These are phyloP conservation scores for Crocuta crocuta DNA, from an alignment of 2,113 vertebrate species.

Conservation along the genomic window DNA sequence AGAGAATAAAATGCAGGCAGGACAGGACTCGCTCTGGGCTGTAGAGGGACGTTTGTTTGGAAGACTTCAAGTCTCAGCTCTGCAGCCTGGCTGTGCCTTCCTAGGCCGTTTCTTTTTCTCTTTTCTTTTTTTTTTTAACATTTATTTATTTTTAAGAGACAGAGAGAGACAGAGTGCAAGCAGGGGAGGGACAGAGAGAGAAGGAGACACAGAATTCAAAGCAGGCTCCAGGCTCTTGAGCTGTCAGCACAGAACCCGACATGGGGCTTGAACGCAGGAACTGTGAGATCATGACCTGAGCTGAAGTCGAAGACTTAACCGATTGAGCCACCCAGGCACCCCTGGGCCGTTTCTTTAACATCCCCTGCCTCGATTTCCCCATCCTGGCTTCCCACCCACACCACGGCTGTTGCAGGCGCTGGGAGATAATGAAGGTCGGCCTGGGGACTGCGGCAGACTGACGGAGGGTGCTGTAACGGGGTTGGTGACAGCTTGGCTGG, in stretches of 20 bases:
- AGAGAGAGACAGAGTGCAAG: too few relatives aligned
- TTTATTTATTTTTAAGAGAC: too few relatives aligned
- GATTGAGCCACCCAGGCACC: too few relatives aligned
- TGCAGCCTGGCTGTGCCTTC: rapidly evolving
- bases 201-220: too few relatives aligned
- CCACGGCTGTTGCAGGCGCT: rapidly evolving
- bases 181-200: too few relatives aligned
- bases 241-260: too few relatives aligned
- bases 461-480: rapidly evolving
- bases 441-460: neutral
- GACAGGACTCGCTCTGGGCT: neutral
- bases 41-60: too few relatives aligned
- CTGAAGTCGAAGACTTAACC: too few relatives aligned
- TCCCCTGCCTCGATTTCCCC: neutral
- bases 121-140: too few relatives aligned
- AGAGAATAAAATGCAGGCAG: neutral
- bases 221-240: too few relatives aligned
- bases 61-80: neutral
- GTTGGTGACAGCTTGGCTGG: neutral
- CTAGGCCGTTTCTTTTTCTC: neutral
- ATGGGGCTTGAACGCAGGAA: too few relatives aligned
- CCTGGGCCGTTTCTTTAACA: neutral
- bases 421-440: neutral
- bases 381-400: neutral
- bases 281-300: too few relatives aligned